Evolutionary conservation across 37 sponge, comb jelly and placozoan species (phyloP).

Genomic region (Ianthella basta): DNA sequence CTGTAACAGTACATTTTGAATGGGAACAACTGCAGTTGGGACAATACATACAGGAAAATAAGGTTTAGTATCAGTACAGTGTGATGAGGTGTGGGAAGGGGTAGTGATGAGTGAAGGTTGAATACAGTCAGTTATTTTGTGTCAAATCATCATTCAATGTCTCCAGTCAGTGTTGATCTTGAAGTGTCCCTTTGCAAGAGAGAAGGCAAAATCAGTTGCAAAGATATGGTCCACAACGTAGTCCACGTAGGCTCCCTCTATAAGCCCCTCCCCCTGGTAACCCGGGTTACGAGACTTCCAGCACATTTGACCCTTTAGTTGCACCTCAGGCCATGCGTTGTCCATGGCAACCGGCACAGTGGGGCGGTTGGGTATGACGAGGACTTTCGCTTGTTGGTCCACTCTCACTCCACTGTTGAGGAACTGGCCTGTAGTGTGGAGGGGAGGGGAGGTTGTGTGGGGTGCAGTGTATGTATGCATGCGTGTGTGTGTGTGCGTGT

Average conservation of each 20-base stretch:
- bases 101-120: no score
- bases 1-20: no score
- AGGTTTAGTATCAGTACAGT: no score
- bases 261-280: slow-evolving; percentile 37
- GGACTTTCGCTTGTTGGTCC: slow-evolving; percentile 36
- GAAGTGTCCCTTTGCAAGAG: not conserved
- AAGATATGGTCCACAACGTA: slow-evolving; percentile 33
- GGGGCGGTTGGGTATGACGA: slow-evolving; percentile 32
- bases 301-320: slow-evolving; percentile 45
- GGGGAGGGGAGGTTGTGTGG: no score
- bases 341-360: slow-evolving; percentile 8
- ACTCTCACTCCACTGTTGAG: slow-evolving; percentile 49
- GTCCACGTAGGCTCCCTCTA: slow-evolving; percentile 35
- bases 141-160: no score
- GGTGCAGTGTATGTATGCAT: no score
- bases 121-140: no score
- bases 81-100: no score
- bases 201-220: slow-evolving; percentile 28
- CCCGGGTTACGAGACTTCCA: slow-evolving; percentile 62
- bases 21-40: no score
- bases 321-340: slow-evolving; percentile 12
- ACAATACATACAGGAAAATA: no score
- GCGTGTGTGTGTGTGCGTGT: no score
- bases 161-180: not conserved
- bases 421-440: slow-evolving; percentile 40